A percentile compares a stretch with the other conserved stretches of the same genome.
Conservation (phyloP, 2,113 vertebrate species). For the Myotis lucifugus region DNA sequence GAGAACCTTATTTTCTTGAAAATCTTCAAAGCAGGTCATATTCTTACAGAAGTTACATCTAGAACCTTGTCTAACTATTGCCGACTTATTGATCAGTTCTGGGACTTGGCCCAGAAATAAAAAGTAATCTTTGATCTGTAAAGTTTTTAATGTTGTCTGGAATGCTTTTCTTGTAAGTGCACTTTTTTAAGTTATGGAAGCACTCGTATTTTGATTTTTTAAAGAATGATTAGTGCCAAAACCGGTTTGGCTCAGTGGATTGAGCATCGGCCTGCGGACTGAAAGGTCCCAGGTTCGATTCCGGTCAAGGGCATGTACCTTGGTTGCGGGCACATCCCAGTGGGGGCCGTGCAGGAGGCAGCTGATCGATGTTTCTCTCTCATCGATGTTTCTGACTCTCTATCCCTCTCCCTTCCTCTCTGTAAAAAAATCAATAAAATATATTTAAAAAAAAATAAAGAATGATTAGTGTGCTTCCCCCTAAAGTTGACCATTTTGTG, state of each 20-base stretch:
- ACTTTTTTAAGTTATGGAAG: background rate
- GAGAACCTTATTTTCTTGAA: background rate
- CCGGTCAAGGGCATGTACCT: no score
- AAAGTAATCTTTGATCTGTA: background rate
- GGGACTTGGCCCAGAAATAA: slow-evolving; percentile 18
- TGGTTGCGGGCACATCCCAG: no score
- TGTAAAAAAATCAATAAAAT: no score
- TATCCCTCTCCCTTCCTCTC: no score
- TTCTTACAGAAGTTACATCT: background rate
- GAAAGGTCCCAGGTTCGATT: no score
- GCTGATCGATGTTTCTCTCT: no score
- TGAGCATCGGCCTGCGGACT: no score
- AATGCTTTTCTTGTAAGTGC: background rate
- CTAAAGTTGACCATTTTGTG: background rate
- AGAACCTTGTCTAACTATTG: background rate
- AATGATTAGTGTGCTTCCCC: background rate
- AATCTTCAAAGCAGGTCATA: background rate
- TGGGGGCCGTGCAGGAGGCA: no score
- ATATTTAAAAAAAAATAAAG: no score
- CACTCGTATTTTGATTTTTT: background rate
- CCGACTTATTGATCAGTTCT: background rate
- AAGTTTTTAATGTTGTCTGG: background rate
- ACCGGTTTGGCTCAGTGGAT: no score
- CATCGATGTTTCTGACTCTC: no score
- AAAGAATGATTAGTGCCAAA: background rate